Base-by-base conservation (phyloP, 1,140 invertebrate species). In the Pachypeltis micranthus region DNA sequence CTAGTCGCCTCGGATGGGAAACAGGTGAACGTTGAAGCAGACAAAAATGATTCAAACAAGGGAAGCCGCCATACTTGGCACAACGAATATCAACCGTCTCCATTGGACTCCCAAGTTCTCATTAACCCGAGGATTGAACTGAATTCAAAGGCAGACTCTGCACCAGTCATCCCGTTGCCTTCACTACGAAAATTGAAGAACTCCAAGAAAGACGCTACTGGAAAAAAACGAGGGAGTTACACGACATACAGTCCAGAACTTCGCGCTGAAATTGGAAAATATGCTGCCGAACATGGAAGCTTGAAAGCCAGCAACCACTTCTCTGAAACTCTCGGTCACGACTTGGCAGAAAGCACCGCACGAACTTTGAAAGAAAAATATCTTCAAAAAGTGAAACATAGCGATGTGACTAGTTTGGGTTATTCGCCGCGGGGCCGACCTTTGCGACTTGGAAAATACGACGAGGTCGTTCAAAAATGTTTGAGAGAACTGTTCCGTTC, bases 401-500 rank as follows among this genome's bases (percentile, higher is more conserved):
- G 61, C 44, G 69, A 73, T 63, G 72, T 74, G 4, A 69, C 70
- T 16, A 69, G 69, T 28, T 66, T 75, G 14, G 73, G 72, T 1
- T 73, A 73, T 68, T 69, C 69, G 54, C 72, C 70, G 28, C 62
- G 74, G 31, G 74, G 74, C 24, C 60, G 74, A 19, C 74, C 74
- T 10, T 69, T 75, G 65, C 47, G 72, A 23, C 62, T 75, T 16
- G 74, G 74, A 21, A 73, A 73, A 63, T 74, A 75, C 67, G 74
- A 75, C 64, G 70, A 70, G 58, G 62, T 74, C 29, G 74, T 75
- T 44, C 71, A 72, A 64, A 73, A 75, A 44, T 75, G 74, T 63
- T 70, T 75, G 31, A 62, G 69, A 61, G 70, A 74, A 58, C 65
- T 75, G 19, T 67, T 74, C 16, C 69, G 70, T 31, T 69, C 69